Conservation (phyloP, 2,888 invertebrate genomes). For the Lithophane leautieri region DNA sequence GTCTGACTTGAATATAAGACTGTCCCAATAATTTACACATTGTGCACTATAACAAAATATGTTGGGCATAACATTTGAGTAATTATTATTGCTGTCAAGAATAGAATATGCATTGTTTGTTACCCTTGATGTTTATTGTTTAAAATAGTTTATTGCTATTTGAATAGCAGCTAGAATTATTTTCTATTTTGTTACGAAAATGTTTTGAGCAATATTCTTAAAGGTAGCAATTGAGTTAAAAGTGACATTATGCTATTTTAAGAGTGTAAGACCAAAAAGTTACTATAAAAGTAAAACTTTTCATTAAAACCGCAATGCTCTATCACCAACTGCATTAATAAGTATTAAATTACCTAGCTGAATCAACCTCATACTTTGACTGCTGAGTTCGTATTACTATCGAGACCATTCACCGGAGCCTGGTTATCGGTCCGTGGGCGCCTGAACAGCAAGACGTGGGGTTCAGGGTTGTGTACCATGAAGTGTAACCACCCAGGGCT, state of each 20-base stretch:
- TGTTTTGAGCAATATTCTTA: neutral
- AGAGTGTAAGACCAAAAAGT: neutral
- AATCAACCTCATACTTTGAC: slow-evolving; percentile 78
- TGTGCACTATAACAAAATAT: neutral
- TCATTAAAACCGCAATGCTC: slow-evolving; percentile 7
- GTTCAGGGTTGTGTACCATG: slow-evolving; percentile 97
- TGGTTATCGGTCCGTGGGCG: slow-evolving; percentile 87
- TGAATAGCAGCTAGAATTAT: neutral
- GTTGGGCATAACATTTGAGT: neutral
- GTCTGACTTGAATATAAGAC: neutral
- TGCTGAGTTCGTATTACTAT: slow-evolving; percentile 75
- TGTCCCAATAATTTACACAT: neutral
- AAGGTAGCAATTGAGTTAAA: neutral
- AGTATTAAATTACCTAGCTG: slow-evolving; percentile 51
- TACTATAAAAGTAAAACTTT: slow-evolving; percentile 13
- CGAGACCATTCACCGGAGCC: slow-evolving; percentile 78
- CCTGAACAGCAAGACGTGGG: slow-evolving; percentile 96
- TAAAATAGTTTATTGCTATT: neutral
- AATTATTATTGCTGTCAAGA: neutral
- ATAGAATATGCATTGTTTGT: neutral
- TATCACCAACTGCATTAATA: slow-evolving; percentile 39
- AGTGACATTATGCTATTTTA: neutral
- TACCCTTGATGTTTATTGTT: neutral
- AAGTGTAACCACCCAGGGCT: slow-evolving; percentile 96
- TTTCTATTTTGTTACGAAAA: too few species aligned